Base-by-base conservation (phyloP, 2,113 vertebrate species). In the Chamaetylas fuelleborni region DNA sequence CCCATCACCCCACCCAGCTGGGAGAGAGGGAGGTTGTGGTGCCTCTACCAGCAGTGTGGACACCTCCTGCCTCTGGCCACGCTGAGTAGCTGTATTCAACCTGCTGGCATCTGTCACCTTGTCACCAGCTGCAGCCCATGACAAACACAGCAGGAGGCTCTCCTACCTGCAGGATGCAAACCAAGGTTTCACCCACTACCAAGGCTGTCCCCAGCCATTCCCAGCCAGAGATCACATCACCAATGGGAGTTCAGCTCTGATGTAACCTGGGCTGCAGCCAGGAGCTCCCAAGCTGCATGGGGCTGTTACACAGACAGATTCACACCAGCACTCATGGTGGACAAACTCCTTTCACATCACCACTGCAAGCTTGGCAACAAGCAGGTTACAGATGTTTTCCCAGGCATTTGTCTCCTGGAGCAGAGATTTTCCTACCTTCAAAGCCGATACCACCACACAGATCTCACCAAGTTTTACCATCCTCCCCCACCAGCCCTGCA, bases 391-490 rank as follows among this genome's bases (percentile, higher is more conserved):
- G 82, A 26, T 29, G 36, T 45, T 79, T 56, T 45, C 23, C 31
- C 58, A 36, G 34, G 11, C 5, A 29, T 45, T 42, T 38, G 2
- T 28, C 40, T 77, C 48, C 48, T 19, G 33, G 15, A 69, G 22
- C 5, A 5, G 28, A 11, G 31, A 6, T 72, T 72, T 83, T 61
- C 86, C 79, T 71, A 20, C 48, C 11, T 19, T 54, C 38, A 31
- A 0, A 3, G 1, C 4, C 54, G 51, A 43, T 28, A 8, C 1
- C 86, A 72, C 19, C 17, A 12, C 0, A 0, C 28, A 74, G 53
- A 74, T 26, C 62, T 64, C 57, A 38, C 31, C 26, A 48, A 69
- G 53, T 14, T 86, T 65, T 11, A 3, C 43, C 48, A 67, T 14
- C 33, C 24, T 54, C 9, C 23, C 15, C 12, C n/a, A 28, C 3